phyloP scores from a whole-genome alignment of 2,888 invertebrate species.

The Lycaena phlaeas region DNA sequence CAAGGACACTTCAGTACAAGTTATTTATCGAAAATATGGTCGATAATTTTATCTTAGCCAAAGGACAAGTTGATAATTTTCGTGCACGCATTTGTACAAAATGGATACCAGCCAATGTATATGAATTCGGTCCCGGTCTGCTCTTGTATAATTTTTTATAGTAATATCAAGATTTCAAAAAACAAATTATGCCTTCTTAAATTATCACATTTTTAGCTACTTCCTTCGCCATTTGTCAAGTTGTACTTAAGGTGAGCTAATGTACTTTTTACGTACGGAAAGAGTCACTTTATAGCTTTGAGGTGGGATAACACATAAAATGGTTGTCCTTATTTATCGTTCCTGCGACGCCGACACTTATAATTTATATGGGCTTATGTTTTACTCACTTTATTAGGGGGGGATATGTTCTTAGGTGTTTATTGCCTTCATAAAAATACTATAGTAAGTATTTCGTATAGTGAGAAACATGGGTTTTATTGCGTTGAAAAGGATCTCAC shows the following conservation, averaged over 20 bases:
- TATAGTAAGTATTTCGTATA: background rate
- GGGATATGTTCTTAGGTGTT: background rate
- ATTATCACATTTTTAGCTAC: background rate
- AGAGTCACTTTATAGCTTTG: conserved; percentile 1
- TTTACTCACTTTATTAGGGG: conserved; percentile 10
- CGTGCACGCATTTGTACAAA: too few relatives aligned
- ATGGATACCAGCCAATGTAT: too few relatives aligned
- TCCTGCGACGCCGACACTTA: background rate
- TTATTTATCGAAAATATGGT: too few relatives aligned
- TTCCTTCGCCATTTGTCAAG: background rate
- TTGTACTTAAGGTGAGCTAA: background rate
- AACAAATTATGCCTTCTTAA: too few relatives aligned
- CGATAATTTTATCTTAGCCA: too few relatives aligned
- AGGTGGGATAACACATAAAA: conserved; percentile 4
- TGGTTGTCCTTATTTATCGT: conserved; percentile 4
- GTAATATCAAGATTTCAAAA: too few relatives aligned
- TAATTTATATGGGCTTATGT: conserved; percentile 10
- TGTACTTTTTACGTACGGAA: conserved; percentile 4
- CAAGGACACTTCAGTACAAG: too few relatives aligned
- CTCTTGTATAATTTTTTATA: too few relatives aligned
- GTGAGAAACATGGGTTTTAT: background rate
- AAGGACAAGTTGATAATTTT: too few relatives aligned
- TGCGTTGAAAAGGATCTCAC: background rate
- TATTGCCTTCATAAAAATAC: conserved; percentile 4
- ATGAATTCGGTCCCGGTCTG: too few relatives aligned